Conservation (phyloP, 2,888 invertebrate species). For the Drosophila paramelanica region DNA sequence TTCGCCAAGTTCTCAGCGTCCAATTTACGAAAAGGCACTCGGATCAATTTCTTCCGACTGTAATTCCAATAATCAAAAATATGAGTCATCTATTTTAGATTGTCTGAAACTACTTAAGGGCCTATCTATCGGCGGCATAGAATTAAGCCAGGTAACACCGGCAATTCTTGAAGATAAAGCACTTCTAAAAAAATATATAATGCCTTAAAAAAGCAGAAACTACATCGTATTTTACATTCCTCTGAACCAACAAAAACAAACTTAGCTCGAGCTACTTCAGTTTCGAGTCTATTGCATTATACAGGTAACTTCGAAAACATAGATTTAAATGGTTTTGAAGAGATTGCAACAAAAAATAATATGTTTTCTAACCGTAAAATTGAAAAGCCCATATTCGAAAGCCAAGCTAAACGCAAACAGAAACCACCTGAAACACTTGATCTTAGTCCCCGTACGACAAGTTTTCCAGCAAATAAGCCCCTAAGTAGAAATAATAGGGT, state of each 20-base stretch:
- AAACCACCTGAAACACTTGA: conserved; percentile 60
- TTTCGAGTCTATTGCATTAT: conserved; percentile 66
- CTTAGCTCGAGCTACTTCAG: conserved; percentile 67
- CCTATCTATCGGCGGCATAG: conserved; percentile 62
- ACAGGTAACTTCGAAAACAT: conserved; percentile 20
- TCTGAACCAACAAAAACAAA: conserved; percentile 49
- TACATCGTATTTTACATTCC: conserved; percentile 82
- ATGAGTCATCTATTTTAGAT: conserved; percentile 66
- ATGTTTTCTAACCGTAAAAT: neutral
- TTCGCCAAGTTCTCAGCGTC: conserved; percentile 81
- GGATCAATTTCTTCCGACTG: conserved; percentile 5
- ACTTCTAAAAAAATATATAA: conserved; percentile 86
- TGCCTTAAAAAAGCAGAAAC: conserved; percentile 82
- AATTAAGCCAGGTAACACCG: conserved; percentile 89
- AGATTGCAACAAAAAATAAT: neutral
- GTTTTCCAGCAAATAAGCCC: neutral
- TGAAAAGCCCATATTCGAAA: neutral
- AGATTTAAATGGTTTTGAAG: neutral
- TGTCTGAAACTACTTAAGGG: conserved; percentile 64
- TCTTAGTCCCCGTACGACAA: conserved; percentile 1
- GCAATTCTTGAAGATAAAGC: conserved; percentile 90
- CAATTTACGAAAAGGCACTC: conserved; percentile 27
- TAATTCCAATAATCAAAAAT: conserved; percentile 43
- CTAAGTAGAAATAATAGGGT: neutral
- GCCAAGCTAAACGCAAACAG: conserved; percentile 38